Percentiles rank a stretch among this genome's conserved stretches.
Conservation (phyloP, 2,888 invertebrate genomes). For the Argyresthia albistria region DNA sequence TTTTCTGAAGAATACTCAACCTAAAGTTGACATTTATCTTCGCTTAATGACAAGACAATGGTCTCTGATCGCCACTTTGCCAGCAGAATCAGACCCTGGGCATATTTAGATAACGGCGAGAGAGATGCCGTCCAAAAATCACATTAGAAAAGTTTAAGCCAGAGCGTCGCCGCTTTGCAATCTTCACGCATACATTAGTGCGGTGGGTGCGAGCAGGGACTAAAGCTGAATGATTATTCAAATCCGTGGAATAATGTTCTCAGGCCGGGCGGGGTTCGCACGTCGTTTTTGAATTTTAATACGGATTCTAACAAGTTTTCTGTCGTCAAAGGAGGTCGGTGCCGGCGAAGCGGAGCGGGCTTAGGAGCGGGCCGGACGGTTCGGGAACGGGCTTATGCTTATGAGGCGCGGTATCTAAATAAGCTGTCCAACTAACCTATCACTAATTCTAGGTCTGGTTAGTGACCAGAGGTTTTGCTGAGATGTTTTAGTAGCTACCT, state of each 20-base stretch:
- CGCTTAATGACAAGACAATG: too few species aligned
- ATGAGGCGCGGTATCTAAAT: background rate
- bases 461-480: too few species aligned
- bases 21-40: too few species aligned
- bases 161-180: conserved; percentile 17
- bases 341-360: conserved; percentile 10
- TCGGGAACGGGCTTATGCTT: background rate
- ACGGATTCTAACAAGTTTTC: conserved; percentile 68
- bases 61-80: too few species aligned
- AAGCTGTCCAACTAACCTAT: too few species aligned
- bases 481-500: too few species aligned
- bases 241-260: conserved; percentile 69
- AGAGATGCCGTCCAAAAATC: conserved; percentile 60
- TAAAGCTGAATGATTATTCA: conserved; percentile 56
- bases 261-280: conserved; percentile 47
- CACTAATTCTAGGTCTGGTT: too few species aligned
- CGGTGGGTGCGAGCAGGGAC: conserved; percentile 1
- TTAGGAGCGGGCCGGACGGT: conserved; percentile 27
- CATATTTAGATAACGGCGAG: background rate
- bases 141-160: conserved; percentile 44
- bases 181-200: conserved; percentile 40
- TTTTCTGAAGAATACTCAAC: too few species aligned
- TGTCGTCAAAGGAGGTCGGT: conserved; percentile 63
- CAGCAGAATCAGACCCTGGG: background rate
- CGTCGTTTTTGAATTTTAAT: conserved; percentile 73